Evolutionary conservation across 2,113 vertebrate genomes (phyloP).

Genomic region (Hystrix cristata): DNA sequence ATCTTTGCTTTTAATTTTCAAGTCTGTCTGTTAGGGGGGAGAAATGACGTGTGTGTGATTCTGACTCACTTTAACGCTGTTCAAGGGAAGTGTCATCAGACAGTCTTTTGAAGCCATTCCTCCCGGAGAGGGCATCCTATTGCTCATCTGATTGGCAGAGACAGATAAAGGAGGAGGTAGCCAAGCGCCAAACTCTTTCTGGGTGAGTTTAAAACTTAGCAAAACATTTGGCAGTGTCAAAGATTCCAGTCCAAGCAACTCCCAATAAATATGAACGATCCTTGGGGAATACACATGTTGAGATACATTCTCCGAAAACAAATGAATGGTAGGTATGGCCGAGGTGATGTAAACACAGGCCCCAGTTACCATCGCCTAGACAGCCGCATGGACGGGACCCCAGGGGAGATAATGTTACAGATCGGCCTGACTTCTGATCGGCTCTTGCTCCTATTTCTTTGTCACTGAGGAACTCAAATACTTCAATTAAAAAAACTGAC

Average conservation of each 20-base stretch:
- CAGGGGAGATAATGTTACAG: background rate
- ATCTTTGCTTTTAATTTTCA: slow-evolving; percentile 16
- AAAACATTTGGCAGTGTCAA: background rate
- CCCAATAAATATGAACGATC: background rate
- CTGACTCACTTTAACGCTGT: background rate
- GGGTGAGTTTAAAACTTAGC: background rate
- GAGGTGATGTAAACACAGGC: background rate
- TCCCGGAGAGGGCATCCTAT: background rate
- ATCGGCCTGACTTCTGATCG: background rate
- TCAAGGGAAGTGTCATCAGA: background rate
- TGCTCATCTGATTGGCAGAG: background rate
- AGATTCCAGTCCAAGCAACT: background rate
- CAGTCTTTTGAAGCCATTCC: background rate
- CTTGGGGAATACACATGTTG: rapidly evolving
- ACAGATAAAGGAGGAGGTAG: background rate
- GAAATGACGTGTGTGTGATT: background rate
- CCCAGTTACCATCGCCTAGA: no score
- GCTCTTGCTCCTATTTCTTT: background rate
- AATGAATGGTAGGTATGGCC: rapidly evolving
- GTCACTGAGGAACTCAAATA: background rate
- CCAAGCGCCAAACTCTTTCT: background rate
- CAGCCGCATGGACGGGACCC: background rate
- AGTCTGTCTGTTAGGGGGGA: background rate
- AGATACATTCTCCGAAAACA: background rate
- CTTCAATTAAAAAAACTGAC: background rate